phyloP scores from a whole-genome alignment of 2,888 invertebrate genomes.

The Schizotus pectinicornis region DNA sequence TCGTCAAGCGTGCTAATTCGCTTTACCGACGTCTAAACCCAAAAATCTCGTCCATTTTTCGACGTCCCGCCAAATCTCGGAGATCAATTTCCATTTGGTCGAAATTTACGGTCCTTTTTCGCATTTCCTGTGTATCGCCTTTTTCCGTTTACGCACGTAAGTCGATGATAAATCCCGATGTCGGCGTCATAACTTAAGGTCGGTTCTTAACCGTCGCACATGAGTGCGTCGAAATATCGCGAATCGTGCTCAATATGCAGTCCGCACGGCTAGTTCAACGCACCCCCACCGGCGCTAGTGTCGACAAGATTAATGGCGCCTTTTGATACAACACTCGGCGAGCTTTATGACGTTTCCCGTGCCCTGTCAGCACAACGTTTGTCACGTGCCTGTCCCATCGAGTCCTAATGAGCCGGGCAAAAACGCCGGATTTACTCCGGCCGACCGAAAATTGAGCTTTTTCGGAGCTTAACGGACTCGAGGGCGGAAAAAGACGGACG shows the following conservation, averaged over 20 bases:
- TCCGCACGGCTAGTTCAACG: constrained; percentile 33
- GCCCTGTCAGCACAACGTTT: constrained; percentile 40
- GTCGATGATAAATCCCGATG: constrained; percentile 2
- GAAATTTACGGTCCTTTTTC: not conserved
- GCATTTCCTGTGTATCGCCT: constrained; percentile 9
- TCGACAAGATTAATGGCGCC: constrained; percentile 46
- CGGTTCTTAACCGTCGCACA: constrained; percentile 21
- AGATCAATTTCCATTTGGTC: not conserved
- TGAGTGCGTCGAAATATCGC: not conserved
- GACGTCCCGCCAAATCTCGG: not conserved
- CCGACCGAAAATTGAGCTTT: no score
- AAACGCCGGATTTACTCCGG: no score
- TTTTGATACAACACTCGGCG: constrained; percentile 39
- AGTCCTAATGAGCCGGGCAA: no score
- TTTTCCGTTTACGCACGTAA: constrained; percentile 16
- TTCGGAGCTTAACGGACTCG: no score
- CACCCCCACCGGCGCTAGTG: constrained; percentile 34
- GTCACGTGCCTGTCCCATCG: constrained; percentile 16
- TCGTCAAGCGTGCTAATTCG: no score
- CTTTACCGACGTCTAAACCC: no score
- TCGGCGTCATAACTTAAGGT: constrained; percentile 21
- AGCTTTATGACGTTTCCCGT: constrained; percentile 46
- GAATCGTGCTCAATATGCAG: constrained; percentile 32
- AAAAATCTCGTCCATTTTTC: not conserved
- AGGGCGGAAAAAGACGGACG: no score